Conservation (phyloP, 2,113 vertebrate species). For the Pterocles gutturalis region DNA sequence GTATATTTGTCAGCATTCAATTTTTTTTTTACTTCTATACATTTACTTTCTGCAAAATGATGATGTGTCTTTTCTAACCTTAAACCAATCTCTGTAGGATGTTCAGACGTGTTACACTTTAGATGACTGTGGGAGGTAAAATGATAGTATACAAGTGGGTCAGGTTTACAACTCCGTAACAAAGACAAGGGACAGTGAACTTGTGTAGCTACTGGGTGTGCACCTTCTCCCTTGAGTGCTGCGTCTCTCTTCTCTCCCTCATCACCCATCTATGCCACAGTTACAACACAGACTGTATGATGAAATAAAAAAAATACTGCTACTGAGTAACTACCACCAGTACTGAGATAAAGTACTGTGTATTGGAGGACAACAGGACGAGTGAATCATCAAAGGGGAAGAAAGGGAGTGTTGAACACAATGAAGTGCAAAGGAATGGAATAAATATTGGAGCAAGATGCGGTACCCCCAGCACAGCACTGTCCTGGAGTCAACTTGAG, state of each 20-base stretch:
- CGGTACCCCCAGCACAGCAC: background rate
- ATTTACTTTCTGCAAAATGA: background rate
- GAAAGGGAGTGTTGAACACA: background rate
- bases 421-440: background rate
- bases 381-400: fast-evolving
- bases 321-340: background rate
- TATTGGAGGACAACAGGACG: background rate
- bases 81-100: background rate
- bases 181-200: background rate
- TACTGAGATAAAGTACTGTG: background rate
- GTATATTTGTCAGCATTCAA: background rate
- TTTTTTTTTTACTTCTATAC: background rate
- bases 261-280: background rate
- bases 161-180: background rate
- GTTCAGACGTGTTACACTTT: background rate
- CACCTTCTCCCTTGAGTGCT: background rate
- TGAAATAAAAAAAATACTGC: background rate
- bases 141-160: background rate
- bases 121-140: background rate
- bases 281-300: background rate
- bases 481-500: background rate
- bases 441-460: background rate
- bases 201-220: background rate
- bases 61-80: background rate
- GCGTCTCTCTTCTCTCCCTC: background rate